phyloP scores from a whole-genome alignment of 1,140 invertebrate genomes.

The Probaryconus sp. region DNA sequence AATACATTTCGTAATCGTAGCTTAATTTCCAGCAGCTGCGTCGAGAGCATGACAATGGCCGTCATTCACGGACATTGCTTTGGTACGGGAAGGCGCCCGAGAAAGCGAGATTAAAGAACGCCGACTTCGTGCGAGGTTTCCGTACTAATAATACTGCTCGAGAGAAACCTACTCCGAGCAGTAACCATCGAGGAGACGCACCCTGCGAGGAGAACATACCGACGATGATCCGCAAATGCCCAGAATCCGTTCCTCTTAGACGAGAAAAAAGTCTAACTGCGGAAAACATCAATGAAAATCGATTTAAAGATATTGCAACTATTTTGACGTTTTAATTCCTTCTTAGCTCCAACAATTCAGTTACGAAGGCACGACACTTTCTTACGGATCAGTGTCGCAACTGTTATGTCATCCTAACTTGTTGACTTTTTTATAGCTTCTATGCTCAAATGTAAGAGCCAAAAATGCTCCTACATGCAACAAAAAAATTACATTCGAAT shows the following conservation, averaged over 20 bases:
- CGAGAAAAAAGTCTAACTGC: slow-evolving; percentile 33
- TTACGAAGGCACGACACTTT: slow-evolving; percentile 35
- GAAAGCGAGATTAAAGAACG: slow-evolving; percentile 63
- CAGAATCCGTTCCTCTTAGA: slow-evolving; percentile 10
- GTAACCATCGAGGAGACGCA: slow-evolving; percentile 19
- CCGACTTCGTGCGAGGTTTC: slow-evolving; percentile 57
- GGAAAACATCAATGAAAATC: slow-evolving; percentile 49
- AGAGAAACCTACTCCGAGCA: slow-evolving; percentile 15
- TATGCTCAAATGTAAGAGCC: no score
- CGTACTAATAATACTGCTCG: slow-evolving; percentile 59
- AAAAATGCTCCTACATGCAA: no score
- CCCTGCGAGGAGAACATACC: slow-evolving; percentile 51
- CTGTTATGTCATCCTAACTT: slow-evolving; percentile 6
- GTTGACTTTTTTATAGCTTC: no score
- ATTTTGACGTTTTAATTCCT: slow-evolving; percentile 45
- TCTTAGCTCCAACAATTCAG: slow-evolving; percentile 23
- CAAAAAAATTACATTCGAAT: no score
- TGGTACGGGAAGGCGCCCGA: slow-evolving; percentile 47
- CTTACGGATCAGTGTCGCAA: slow-evolving; percentile 9
- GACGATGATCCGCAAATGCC: slow-evolving; percentile 28
- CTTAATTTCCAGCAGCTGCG: slow-evolving; percentile 52
- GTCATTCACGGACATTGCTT: slow-evolving; percentile 52
- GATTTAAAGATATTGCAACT: slow-evolving; percentile 37
- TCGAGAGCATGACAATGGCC: slow-evolving; percentile 52
- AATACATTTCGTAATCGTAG: slow-evolving; percentile 49